A percentile compares a stretch with the other conserved stretches of the same genome.
Conservation (phyloP, 30 jellyfish, hydroid and myxozoan genomes). For the Hydra vulgaris region DNA sequence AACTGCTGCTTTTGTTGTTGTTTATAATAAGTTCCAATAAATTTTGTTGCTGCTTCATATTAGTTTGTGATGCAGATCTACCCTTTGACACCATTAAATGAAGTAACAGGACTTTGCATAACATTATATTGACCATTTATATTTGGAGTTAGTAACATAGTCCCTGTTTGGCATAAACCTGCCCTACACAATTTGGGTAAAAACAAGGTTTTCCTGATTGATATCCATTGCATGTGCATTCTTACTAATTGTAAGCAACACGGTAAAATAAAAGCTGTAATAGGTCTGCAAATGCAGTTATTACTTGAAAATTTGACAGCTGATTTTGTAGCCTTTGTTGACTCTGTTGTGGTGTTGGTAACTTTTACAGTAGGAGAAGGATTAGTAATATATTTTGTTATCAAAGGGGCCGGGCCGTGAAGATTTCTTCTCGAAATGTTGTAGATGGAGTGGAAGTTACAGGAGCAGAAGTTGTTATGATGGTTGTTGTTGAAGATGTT, state of each 20-base stretch:
- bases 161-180: neutral
- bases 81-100: neutral
- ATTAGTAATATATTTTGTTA: slow-evolving; percentile 16
- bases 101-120: neutral
- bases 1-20: slow-evolving; percentile 4
- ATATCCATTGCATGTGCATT: neutral
- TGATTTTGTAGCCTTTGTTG: slow-evolving; percentile 13
- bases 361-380: slow-evolving; percentile 15
- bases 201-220: slow-evolving; percentile 4
- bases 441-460: slow-evolving; percentile 12
- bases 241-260: neutral
- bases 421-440: neutral
- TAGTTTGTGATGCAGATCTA: neutral
- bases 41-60: neutral
- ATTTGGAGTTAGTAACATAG: neutral
- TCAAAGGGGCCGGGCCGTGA: slow-evolving; percentile 17
- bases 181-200: slow-evolving; percentile 4
- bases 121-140: neutral
- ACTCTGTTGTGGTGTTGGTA: slow-evolving; percentile 7
- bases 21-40: neutral
- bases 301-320: slow-evolving; percentile 11
- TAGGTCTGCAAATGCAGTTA: neutral
- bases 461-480: slow-evolving; percentile 9
- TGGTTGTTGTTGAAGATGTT: slow-evolving; percentile 4
- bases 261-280: slow-evolving; percentile 6